phyloP scores from a whole-genome alignment of 2,113 vertebrate species.

The sheep (Ovis aries) region DNA sequence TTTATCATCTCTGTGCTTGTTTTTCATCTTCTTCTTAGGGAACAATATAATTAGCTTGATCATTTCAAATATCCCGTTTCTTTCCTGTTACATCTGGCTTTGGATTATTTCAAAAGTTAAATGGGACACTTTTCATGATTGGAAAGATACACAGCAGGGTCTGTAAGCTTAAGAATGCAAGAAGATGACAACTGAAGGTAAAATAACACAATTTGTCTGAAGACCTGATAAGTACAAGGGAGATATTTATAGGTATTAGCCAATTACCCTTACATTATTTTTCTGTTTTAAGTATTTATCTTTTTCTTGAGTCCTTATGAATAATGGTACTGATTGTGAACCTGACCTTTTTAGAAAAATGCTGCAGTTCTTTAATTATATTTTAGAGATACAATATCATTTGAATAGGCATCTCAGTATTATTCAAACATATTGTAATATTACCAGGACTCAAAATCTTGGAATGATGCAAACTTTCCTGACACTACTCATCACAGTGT shows the following conservation, averaged over 20 bases:
- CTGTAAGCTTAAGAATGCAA: neutral
- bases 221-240: neutral
- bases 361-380: conserved; percentile 29
- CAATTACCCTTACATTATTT: neutral
- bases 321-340: conserved; percentile 11
- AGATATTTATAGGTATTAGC: neutral
- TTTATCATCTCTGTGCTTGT: neutral
- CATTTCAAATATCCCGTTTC: neutral
- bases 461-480: conserved; percentile 30
- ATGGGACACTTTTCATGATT: neutral
- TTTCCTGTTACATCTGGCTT: neutral
- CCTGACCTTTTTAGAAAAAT: conserved; percentile 34
- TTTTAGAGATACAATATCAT: conserved; percentile 22
- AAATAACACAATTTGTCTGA: neutral
- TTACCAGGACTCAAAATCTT: conserved; percentile 31
- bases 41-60: neutral
- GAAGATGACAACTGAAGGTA: neutral
- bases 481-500: conserved; percentile 26
- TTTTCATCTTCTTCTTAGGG: neutral
- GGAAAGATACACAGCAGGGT: neutral
- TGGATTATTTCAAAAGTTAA: conserved; percentile 1
- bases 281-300: conserved; percentile 31
- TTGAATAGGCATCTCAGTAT: conserved; percentile 15
- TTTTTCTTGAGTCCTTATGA: conserved; percentile 21
- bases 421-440: conserved; percentile 40